Evolutionary conservation across 2,113 vertebrate species (phyloP).

Genomic region (Chloebia gouldiae): DNA sequence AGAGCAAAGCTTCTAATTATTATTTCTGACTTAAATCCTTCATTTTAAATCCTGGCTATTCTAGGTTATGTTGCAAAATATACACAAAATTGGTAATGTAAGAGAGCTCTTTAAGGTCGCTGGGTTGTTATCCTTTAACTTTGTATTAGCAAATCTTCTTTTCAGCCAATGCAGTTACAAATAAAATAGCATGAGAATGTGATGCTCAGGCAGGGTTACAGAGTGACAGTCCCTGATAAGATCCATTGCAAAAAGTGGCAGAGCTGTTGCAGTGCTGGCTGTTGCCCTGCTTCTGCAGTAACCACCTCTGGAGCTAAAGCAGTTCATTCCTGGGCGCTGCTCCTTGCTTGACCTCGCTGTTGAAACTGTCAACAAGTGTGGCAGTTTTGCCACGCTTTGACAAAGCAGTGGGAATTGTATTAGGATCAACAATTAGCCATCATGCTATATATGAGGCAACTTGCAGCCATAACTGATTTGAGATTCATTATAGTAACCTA

Average conservation of each 20-base stretch:
- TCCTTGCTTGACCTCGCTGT: not conserved
- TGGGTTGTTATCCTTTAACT: not conserved
- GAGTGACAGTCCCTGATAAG: not conserved
- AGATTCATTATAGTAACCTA: not conserved
- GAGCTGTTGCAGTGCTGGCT: not conserved
- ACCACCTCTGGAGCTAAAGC: not conserved
- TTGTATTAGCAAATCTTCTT: not conserved
- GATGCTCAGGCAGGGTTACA: not conserved
- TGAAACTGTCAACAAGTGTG: slow-evolving; percentile 36
- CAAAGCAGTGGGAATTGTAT: not conserved
- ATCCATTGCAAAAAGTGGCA: not conserved
- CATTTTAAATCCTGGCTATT: not conserved
- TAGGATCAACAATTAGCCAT: not conserved
- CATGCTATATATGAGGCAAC: not conserved
- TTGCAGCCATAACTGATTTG: not conserved
- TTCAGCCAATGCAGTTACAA: not conserved
- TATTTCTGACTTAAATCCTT: not conserved
- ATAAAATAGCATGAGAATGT: not conserved
- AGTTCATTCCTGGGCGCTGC: not conserved
- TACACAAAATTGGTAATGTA: not conserved
- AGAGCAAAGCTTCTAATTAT: not conserved
- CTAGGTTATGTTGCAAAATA: not conserved
- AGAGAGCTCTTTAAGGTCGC: not conserved
- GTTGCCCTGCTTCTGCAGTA: not conserved
- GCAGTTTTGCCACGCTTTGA: not conserved